phyloP scores from a whole-genome alignment of 2,888 invertebrate species.

The Tetragnatha montana region DNA sequence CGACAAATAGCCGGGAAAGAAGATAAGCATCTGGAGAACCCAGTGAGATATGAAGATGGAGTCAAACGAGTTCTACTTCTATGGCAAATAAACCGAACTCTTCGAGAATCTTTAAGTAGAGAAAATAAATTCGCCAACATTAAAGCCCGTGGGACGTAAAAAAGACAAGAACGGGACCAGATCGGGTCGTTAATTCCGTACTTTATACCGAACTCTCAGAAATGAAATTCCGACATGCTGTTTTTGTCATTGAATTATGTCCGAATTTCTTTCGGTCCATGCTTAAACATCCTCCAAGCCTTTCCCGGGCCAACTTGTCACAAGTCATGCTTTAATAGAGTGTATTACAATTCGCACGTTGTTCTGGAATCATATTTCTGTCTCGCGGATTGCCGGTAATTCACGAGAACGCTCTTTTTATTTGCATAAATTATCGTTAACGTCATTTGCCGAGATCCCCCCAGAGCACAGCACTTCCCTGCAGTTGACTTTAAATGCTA shows the following conservation, averaged over 20 bases:
- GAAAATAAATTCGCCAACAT: conserved; percentile 32
- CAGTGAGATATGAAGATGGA: conserved; percentile 61
- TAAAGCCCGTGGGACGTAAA: conserved; percentile 5
- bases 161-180: neutral
- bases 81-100: conserved; percentile 30
- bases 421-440: neutral
- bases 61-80: conserved; percentile 50
- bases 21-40: conserved; percentile 53
- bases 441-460: neutral
- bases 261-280: neutral
- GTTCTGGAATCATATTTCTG: neutral
- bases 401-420: neutral
- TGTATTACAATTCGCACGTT: neutral
- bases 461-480: too few relatives aligned
- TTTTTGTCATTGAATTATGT: conserved; percentile 21
- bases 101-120: conserved; percentile 4
- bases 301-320: neutral
- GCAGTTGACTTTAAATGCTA: neutral
- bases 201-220: conserved; percentile 8
- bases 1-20: conserved; percentile 61
- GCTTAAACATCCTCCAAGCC: neutral
- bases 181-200: conserved; percentile 21
- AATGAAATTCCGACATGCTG: conserved; percentile 36
- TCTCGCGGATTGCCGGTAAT: neutral
- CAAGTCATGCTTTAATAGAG: neutral